These are phyloP conservation scores for Andrena fulva DNA, from an alignment of 2,888 invertebrate species.

Conservation along the genomic window DNA sequence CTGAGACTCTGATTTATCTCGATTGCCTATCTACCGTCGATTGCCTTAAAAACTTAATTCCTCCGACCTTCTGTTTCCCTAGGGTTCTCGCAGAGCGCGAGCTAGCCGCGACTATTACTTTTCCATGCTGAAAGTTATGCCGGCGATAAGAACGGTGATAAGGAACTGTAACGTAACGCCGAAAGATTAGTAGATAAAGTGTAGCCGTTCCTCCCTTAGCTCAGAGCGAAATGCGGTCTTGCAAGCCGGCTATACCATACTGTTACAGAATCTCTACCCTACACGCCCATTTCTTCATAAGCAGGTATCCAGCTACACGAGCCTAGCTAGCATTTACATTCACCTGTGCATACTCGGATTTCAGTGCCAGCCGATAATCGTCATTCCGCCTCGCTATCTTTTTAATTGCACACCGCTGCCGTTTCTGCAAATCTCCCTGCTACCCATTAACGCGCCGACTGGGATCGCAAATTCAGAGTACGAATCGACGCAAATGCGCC, in stretches of 20 bases:
- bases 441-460: conserved; percentile 1
- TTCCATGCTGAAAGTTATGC: neutral
- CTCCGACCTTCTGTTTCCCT: neutral
- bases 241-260: conserved; percentile 14
- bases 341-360: conserved; percentile 51
- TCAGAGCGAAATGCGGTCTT: conserved; percentile 3
- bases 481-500: neutral
- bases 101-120: neutral
- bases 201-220: conserved; percentile 14
- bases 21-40: neutral
- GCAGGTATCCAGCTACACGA: conserved; percentile 24
- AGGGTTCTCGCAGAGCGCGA: neutral
- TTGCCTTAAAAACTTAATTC: neutral
- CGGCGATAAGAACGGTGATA: conserved; percentile 28
- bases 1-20: neutral
- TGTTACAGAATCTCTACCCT: conserved; percentile 47
- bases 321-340: conserved; percentile 57
- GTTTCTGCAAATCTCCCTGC: conserved; percentile 25
- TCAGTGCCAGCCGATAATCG: conserved; percentile 57
- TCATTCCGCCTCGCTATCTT: conserved; percentile 51
- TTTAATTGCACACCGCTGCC: conserved; percentile 43
- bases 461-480: conserved; percentile 25
- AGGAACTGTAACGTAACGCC: conserved; percentile 8
- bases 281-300: conserved; percentile 51
- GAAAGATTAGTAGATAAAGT: conserved; percentile 27